Percentiles rank a stretch among this genome's conserved stretches.
phyloP scores from a whole-genome alignment of 2,797 vertebrate genomes.

The Chaetophractus vellerosus region DNA sequence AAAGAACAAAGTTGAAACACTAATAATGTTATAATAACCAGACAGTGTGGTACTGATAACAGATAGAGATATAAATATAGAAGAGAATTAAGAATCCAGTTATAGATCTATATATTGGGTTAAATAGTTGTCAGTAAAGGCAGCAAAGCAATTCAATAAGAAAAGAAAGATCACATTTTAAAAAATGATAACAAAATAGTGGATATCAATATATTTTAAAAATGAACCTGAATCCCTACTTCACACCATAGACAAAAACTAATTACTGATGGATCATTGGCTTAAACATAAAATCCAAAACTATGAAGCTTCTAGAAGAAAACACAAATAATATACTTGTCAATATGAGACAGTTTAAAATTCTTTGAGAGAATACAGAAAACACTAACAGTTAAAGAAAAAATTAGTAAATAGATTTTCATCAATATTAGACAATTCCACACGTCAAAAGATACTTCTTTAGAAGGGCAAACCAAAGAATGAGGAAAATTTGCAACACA shows the following conservation, averaged over 20 bases:
- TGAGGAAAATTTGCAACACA: neutral
- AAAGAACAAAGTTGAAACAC: too few relatives aligned
- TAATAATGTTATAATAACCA: neutral
- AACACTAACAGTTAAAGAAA: neutral
- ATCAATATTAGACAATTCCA: neutral
- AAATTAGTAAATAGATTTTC: neutral
- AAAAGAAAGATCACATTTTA: neutral
- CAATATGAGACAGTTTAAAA: neutral
- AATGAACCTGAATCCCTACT: neutral
- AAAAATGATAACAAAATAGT: neutral
- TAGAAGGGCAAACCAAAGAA: conserved; percentile 7
- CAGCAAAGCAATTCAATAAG: neutral
- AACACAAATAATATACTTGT: neutral
- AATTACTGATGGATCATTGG: neutral
- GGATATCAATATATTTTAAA: neutral
- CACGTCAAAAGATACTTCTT: neutral
- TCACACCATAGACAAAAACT: neutral
- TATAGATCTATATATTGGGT: neutral
- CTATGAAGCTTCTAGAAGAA: too few relatives aligned
- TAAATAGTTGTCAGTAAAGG: neutral
- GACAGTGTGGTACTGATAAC: neutral
- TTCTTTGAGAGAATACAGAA: conserved; percentile 16
- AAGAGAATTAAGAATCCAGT: neutral
- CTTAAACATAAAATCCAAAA: too few relatives aligned
- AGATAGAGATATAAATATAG: neutral